Base-by-base conservation (phyloP, 2,113 vertebrate genomes). In the Paracanthobrama guichenoti region DNA sequence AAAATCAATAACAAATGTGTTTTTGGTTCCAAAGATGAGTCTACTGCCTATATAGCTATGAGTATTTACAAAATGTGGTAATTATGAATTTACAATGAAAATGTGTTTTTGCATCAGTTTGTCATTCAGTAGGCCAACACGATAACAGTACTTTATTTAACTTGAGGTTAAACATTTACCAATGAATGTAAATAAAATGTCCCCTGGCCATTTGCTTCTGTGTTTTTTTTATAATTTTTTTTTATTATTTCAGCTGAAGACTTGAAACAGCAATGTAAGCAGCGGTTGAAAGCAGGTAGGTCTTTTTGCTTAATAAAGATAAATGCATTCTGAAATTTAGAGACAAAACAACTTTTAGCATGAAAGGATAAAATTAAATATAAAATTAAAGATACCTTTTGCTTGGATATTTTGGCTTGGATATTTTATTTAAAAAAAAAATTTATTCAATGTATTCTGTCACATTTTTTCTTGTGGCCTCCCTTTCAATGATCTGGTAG, bases 91-190 rank as follows among this genome's bases (percentile, higher is more conserved):
- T 18, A 18, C 16, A 31, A 60, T 60, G 4, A 0, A 31, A 64
- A 31, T 3, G 26, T 6, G 14, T 35, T 35, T 67, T 31, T 31
- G 26, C 5, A 67, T 20, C 14, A 67, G 28, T 35, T 31, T 16
- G 14, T 18, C 64, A 67, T 60, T 24, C 10, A 12, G 24, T 48
- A 59, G 35, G 35, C 4, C 35, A 35, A 35, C 35, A 35, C 3
- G 35, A 35, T 3, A 35, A 35, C 20, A 60, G 59, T 24, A 60
- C 35, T 87, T 87, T 91, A 83, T 87, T 90, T 93, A 79, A 81
- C 46, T n/a, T 78, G 10, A 71, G 66, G 92, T 93, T 93, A 94
- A 94, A 93, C 46, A 93, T 76, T 94, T 84, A 86, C 90, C 67
- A 74, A 55, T 12, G 48, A 18, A 10, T 84, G 46, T 86, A 26